Evolutionary conservation across 2,113 vertebrate genomes (phyloP), one percentile per base, ranked within the genome.

Genomic region (Tylochromis polylepis): DNA sequence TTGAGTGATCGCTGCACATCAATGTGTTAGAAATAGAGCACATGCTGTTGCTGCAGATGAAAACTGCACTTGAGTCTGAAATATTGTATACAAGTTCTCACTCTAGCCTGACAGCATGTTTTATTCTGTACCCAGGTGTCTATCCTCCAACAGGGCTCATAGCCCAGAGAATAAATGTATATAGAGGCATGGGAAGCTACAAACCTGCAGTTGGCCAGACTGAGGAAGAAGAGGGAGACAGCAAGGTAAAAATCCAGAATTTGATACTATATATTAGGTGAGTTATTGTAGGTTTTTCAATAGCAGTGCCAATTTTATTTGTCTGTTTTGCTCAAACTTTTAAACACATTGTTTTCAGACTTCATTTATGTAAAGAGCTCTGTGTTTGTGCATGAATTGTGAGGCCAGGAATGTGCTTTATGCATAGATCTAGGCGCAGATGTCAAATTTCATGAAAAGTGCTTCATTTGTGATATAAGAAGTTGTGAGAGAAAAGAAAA

Each of bases 121-220:
- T 83, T 72, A 12, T 85, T 86, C 43, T 85, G 59, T 34, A 31
- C 1, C 46, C 78, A 91, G 93, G 72, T 2, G 55, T 92, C 15
- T 92, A 58, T 81, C 92, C 95, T n/a, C 94, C 97, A 55, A 95
- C 97, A 29, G 97, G 96, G 31, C 96, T 99, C 92, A 98, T 96
- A 9, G 98, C 98, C 55, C 97, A 96, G 72, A 95, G 96, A 90
- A 98, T 99, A 93, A 99, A 98, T 31, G 95, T 99, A 1, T 96
- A 98, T 93, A 95, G 96, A 83, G 97, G 97, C 79, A 95, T 96
- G 5, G 93, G 72, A 56, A 85, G 81, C 16, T 97, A 94, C 88
- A 94, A 94, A 8, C 88, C 97, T 2, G 43, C 96, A 82, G 88
- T 51, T 18, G 91, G 95, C 56, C 94, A 95, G 81, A 79, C 90